Percentiles rank a stretch among this genome's conserved stretches.
Conservation (phyloP, 2,797 vertebrate species). For the Enteromius fasciolatus region DNA sequence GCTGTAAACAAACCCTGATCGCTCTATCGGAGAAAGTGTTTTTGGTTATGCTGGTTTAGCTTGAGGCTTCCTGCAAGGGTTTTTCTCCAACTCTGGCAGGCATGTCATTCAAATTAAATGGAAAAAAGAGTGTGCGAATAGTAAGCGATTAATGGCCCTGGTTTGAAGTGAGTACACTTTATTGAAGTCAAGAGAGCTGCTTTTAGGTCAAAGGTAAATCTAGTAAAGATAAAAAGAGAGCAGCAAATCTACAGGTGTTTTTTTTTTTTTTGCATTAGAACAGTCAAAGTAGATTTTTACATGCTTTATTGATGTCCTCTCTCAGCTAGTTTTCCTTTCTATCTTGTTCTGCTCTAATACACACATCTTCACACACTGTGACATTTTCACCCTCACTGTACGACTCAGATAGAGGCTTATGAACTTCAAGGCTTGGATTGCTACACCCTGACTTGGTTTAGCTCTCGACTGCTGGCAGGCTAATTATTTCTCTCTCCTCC, state of each 20-base stretch:
- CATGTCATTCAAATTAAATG: constrained; percentile 12
- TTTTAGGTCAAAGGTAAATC: constrained; percentile 27
- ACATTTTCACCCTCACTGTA: constrained; percentile 31
- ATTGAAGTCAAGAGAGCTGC: background rate
- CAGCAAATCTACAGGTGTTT: background rate
- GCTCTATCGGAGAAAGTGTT: background rate
- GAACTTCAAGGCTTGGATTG: constrained; percentile 32
- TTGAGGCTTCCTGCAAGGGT: constrained; percentile 5
- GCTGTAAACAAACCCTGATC: constrained; percentile 25
- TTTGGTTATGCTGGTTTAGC: constrained; percentile 19
- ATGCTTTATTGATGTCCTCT: constrained; percentile 38
- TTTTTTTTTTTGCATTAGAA: background rate
- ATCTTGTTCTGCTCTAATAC: constrained; percentile 17
- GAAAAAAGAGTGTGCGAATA: background rate
- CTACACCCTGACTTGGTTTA: constrained; percentile 34
- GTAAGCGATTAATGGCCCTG: constrained; percentile 1
- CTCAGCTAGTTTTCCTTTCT: background rate
- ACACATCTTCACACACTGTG: background rate
- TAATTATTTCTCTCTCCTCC: constrained; percentile 33
- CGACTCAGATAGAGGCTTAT: background rate
- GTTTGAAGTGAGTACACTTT: constrained; percentile 3
- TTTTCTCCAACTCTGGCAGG: constrained; percentile 4
- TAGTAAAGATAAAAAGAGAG: background rate
- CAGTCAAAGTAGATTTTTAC: constrained; percentile 6
- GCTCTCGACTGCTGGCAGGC: constrained; percentile 17